Conservation (phyloP, 2,113 vertebrate species). For the Psettodes erumei region DNA sequence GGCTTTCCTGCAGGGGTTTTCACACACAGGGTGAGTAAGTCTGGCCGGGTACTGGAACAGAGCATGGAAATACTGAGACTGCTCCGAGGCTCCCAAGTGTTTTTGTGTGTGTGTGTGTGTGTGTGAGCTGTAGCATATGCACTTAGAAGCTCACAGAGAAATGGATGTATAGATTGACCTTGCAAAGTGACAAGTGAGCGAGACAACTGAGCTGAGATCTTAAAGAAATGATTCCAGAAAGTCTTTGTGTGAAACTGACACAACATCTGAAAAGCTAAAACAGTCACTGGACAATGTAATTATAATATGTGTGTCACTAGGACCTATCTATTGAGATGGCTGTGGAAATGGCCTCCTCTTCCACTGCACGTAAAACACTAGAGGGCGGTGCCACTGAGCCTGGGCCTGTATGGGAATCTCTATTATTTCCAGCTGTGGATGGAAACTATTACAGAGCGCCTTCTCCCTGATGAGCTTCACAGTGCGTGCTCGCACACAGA, state of each 20-base stretch:
- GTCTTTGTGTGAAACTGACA: slow-evolving; percentile 22
- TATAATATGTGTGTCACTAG: slow-evolving; percentile 17
- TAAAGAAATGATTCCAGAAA: not conserved
- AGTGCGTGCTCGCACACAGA: slow-evolving; percentile 60
- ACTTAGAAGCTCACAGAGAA: not conserved
- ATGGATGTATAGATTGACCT: not conserved
- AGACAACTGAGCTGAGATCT: slow-evolving; percentile 5
- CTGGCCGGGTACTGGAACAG: slow-evolving; percentile 46
- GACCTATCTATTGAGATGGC: slow-evolving; percentile 36
- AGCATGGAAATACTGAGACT: slow-evolving; percentile 70
- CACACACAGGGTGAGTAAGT: slow-evolving; percentile 20
- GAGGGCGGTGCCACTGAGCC: slow-evolving; percentile 74
- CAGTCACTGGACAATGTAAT: slow-evolving; percentile 10
- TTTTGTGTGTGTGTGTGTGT: slow-evolving; percentile 12
- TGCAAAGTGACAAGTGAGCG: not conserved
- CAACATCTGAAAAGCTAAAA: not conserved
- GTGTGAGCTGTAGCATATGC: not conserved
- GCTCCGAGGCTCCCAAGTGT: not conserved
- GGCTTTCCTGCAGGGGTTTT: slow-evolving; percentile 7
- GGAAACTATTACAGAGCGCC: slow-evolving; percentile 86
- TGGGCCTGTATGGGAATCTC: slow-evolving; percentile 77
- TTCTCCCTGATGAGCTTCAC: slow-evolving; percentile 75
- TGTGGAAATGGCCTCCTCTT: slow-evolving; percentile 59
- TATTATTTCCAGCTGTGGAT: slow-evolving; percentile 89
- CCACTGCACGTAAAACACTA: slow-evolving; percentile 63